Evolutionary conservation across 2,888 invertebrate species (phyloP), one percentile per base, ranked within the genome.

Genomic region (Linnaemya vulpina): DNA sequence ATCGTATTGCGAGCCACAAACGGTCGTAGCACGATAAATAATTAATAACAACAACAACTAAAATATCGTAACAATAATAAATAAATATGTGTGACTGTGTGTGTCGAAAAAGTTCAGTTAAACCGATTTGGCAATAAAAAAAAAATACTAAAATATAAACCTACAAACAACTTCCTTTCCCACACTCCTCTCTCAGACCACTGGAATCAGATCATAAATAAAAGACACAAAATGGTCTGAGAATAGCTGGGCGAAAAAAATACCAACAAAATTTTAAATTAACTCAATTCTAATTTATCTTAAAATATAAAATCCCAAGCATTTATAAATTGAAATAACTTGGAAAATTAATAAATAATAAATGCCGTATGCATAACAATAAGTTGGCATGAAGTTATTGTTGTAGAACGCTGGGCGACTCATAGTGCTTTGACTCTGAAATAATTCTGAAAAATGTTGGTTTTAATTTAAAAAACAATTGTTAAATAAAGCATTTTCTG

Each of bases 111-210:
- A 70, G 15, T 22, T 46, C 15, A 60, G 43, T 58, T 73, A 65
- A 51, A 20, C 58, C 58, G 71, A 84, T 75, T 71, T 79, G 74
- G 74, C 49, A 60, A 79, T 79, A 79, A 68, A 58, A 62, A 13
- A 75, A 30, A 63, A 5, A 75, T 15, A 46, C 9, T n/a, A n/a
- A n/a, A n/a, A n/a, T n/a, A n/a, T n/a, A n/a, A n/a, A n/a, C n/a
- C 35, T 71, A 63, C 65, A 77, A 71, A 81, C 76, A 30, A 84
- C 83, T 84, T 84, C 83, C 83, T 84, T 84, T 84, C 83, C 83
- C 83, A 84, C 83, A 84, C 75, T 84, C 22, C n/a, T 15, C 38
- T 25, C 49, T 43, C 30, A 20, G 10, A 8, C 63, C 30, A 53
- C 11, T 15, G 15, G 53, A 46, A 30, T 25, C 35, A 25, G n/a